Percentiles rank a stretch among this genome's conserved stretches.
Evolutionary conservation across 2,113 vertebrate genomes (phyloP).

Genomic region (human (Homo sapiens)): GRCh38 chr7:75916501-75917000

Average conservation of each 20-base stretch:
- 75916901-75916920: neutral
- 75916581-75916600: neutral
- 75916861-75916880: constrained; percentile 1
- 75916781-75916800: neutral
- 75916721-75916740: neutral
- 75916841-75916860: neutral
- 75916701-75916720: neutral
- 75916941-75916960: neutral
- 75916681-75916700: neutral
- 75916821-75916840: neutral
- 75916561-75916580: neutral
- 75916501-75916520: neutral
- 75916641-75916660: neutral
- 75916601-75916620: no score
- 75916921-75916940: constrained; percentile 37
- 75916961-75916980: neutral
- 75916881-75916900: neutral
- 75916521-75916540: neutral
- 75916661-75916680: neutral
- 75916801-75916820: neutral
- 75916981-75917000: neutral
- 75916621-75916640: neutral
- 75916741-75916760: neutral
- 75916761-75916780: neutral
- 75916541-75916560: neutral